Conservation (phyloP, 2,797 vertebrate genomes). For the Eulemur mongoz region DNA sequence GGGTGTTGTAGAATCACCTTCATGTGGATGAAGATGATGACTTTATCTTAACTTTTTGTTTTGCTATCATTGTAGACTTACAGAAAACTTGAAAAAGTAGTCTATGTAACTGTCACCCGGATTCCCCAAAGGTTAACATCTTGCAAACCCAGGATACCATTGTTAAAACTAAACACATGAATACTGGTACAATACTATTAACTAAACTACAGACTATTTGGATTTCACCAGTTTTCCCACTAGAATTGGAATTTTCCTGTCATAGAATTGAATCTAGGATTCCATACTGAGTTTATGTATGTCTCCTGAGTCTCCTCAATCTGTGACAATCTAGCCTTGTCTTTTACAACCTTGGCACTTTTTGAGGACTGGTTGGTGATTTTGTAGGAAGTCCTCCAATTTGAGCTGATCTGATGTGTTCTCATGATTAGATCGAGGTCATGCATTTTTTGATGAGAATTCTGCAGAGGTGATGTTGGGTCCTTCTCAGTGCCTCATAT, state of each 20-base stretch:
- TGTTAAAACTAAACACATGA: background rate
- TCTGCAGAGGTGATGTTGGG: background rate
- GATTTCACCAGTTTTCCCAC: background rate
- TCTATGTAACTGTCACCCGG: background rate
- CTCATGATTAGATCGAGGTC: background rate
- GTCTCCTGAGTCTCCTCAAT: background rate
- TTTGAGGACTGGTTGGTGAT: background rate
- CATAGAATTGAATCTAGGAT: background rate
- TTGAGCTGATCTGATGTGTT: background rate
- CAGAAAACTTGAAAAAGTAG: background rate
- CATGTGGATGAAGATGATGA: background rate
- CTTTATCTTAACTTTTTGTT: slow-evolving; percentile 49
- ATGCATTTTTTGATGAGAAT: background rate
- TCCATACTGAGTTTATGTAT: background rate
- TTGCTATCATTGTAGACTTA: background rate
- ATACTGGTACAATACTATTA: background rate
- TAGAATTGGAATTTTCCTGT: background rate
- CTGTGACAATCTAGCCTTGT: background rate
- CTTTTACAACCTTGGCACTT: background rate
- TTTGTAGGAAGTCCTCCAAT: background rate
- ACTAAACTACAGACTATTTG: background rate
- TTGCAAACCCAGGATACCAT: background rate
- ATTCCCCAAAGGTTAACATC: background rate
- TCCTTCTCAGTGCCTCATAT: background rate
- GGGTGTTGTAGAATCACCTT: slow-evolving; percentile 16